A percentile compares a stretch with the other conserved stretches of the same genome.
Conservation (phyloP, 2,113 vertebrate species). For the Chloropsis hardwickii region DNA sequence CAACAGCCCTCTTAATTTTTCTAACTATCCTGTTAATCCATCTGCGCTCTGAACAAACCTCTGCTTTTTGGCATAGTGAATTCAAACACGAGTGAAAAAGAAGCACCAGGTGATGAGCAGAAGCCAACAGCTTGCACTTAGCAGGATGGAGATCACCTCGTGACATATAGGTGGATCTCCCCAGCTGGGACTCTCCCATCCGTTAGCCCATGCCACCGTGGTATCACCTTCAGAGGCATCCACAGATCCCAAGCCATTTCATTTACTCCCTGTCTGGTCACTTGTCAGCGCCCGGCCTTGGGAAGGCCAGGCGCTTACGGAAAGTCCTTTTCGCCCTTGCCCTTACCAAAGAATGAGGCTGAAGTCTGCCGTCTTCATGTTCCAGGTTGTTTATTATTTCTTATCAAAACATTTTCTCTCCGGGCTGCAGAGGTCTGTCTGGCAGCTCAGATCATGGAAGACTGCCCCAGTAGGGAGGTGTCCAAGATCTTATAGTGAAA, state of each 20-base stretch:
- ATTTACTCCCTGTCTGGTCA: background rate
- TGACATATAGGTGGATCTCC: background rate
- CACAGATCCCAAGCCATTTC: background rate
- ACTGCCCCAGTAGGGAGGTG: no score
- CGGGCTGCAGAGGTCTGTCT: no score
- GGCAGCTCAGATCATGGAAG: no score
- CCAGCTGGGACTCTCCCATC: background rate
- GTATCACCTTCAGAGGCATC: background rate
- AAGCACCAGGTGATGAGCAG: background rate
- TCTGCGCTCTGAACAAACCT: fast-evolving
- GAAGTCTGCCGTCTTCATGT: no score
- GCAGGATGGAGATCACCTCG: background rate
- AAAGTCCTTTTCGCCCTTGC: no score
- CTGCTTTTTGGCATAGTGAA: background rate
- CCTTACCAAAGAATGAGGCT: no score
- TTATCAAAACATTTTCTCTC: no score
- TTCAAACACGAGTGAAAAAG: background rate
- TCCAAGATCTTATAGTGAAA: no score
- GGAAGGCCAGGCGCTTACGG: no score
- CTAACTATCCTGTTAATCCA: background rate
- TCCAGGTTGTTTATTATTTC: no score
- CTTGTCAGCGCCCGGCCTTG: no score
- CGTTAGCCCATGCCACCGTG: no score
- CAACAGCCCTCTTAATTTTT: background rate
- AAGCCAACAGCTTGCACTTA: background rate